Conservation (phyloP, 2,888 invertebrate genomes). For the Thecocarcelia acutangulata region DNA sequence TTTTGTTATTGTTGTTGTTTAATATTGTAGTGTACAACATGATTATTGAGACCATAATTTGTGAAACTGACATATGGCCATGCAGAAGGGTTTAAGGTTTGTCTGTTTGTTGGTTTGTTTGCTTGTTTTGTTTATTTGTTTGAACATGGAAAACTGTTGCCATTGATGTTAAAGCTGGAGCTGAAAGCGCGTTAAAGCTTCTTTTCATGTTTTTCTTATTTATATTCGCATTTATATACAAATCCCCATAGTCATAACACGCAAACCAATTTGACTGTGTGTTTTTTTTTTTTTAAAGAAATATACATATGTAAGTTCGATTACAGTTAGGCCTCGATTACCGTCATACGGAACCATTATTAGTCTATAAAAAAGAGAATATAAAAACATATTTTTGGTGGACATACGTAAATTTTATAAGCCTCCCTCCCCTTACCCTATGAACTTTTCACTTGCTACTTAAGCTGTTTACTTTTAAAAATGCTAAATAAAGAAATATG, state of each 20-base stretch:
- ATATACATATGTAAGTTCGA: no score
- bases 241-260: constrained; percentile 59
- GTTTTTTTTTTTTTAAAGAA: neutral
- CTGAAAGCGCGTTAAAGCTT: constrained; percentile 53
- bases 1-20: constrained; percentile 22
- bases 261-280: constrained; percentile 46
- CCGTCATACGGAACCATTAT: no score
- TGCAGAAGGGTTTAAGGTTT: constrained; percentile 48
- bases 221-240: constrained; percentile 51
- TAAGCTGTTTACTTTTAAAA: no score
- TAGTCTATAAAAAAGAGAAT: no score
- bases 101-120: neutral
- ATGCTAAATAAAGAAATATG: no score
- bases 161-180: constrained; percentile 15
- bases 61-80: constrained; percentile 70
- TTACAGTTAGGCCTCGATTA: no score
- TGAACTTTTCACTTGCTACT: no score
- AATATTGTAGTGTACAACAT: constrained; percentile 66
- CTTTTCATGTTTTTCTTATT: constrained; percentile 21
- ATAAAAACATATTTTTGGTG: no score
- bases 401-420: no score
- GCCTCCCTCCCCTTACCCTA: no score
- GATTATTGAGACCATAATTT: constrained; percentile 72
- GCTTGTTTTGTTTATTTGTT: no score
- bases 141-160: constrained; percentile 10